Evolutionary conservation across 2,888 invertebrate genomes (phyloP).

Genomic region (Linyphia triangularis): DNA sequence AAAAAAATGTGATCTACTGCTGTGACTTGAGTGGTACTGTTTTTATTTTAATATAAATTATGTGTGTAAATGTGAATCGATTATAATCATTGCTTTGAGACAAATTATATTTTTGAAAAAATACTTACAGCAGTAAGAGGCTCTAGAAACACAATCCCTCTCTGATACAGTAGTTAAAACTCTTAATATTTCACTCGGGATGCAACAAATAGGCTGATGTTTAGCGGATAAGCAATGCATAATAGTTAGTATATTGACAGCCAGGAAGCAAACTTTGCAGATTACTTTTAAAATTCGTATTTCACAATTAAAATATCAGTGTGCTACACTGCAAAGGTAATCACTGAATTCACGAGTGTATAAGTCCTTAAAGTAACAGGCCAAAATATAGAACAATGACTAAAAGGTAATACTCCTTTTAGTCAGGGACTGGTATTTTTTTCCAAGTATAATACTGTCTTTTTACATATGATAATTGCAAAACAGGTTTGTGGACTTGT

Average conservation of each 20-base stretch:
- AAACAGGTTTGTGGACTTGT: conserved; percentile 37
- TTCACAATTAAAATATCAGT: conserved; percentile 31
- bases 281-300: conserved; percentile 38
- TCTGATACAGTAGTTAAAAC: conserved; percentile 18
- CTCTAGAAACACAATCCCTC: conserved; percentile 69
- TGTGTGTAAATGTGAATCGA: background rate
- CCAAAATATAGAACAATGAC: conserved; percentile 37
- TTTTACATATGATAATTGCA: conserved; percentile 34
- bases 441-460: conserved; percentile 59
- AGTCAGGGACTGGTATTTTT: conserved; percentile 19
- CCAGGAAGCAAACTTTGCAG: conserved; percentile 45
- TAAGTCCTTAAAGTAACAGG: conserved; percentile 45
- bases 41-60: background rate
- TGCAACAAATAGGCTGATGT: conserved; percentile 64
- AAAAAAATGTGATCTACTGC: conserved; percentile 9
- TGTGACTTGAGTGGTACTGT: background rate
- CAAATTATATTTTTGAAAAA: conserved; percentile 6
- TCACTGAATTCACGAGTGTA: conserved; percentile 60
- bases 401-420: background rate
- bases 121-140: conserved; percentile 46
- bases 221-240: conserved; percentile 42
- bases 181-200: conserved; percentile 27
- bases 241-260: conserved; percentile 52
- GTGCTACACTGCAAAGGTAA: conserved; percentile 72
- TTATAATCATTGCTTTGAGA: background rate